These are phyloP conservation scores for Hymenochirus boettgeri DNA, from an alignment of 2,113 vertebrate genomes.

Conservation along the genomic window DNA sequence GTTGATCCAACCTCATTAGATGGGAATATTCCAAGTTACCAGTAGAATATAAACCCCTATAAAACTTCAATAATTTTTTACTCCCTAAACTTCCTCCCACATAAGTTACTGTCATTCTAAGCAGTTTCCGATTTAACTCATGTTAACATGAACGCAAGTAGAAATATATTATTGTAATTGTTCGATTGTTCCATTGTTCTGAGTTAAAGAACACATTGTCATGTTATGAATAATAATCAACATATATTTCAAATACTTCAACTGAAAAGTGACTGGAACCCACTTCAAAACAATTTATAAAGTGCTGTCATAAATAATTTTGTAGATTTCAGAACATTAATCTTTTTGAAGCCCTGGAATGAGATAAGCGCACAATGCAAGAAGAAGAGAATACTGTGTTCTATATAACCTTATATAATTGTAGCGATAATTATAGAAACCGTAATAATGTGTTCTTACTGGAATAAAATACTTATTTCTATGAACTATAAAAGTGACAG, in stretches of 20 bases:
- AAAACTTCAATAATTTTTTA: too few species aligned
- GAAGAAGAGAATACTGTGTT: background rate
- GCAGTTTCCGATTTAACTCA: too few species aligned
- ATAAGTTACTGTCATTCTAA: too few species aligned
- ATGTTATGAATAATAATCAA: background rate
- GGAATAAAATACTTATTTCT: background rate
- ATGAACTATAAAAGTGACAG: conserved; percentile 2
- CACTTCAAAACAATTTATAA: background rate
- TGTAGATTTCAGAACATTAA: background rate
- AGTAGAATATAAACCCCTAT: too few species aligned
- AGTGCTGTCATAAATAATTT: background rate
- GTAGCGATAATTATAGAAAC: background rate
- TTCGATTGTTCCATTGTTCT: background rate
- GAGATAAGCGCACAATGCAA: too few species aligned
- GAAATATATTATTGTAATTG: background rate
- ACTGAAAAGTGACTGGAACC: background rate
- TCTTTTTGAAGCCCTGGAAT: background rate
- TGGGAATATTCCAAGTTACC: too few species aligned
- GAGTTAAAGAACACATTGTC: background rate
- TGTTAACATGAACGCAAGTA: too few species aligned
- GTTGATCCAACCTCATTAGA: too few species aligned
- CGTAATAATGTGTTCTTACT: background rate
- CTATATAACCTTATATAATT: background rate
- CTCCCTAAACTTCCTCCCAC: too few species aligned
- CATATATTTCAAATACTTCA: too few species aligned